Evolutionary conservation across 2,113 vertebrate species (phyloP), one percentile per base, ranked within the genome.

Genomic region (Sturnus vulgaris): DNA sequence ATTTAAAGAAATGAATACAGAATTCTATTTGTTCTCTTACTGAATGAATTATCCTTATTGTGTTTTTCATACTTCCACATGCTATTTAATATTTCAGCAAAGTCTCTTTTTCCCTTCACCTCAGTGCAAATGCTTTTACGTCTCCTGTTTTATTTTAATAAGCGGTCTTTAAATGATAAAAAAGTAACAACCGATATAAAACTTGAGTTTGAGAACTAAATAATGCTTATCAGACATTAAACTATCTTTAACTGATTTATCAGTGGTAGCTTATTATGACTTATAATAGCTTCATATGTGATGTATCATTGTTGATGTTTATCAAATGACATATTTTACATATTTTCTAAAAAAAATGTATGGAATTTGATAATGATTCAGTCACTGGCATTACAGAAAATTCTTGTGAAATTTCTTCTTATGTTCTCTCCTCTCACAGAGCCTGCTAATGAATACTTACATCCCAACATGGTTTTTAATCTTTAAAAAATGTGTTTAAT

Each of bases 401-500:
- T 82, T 60, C 47, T 50, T 81, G 20, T 72, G 55, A 68, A 83
- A 85, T 79, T 90, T 83, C n/a, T 88, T 64, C 16, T 39, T 40
- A 13, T 15, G 5, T 33, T 31, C 40, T 30, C 22, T 91, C 57
- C 50, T 53, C 35, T 82, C 57, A 27, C 27, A 64, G 20, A 84
- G 28, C 56, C 39, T 91, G 17, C 27, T 52, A 71, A 80, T 72
- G 66, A 52, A 83, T 79, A 60, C 30, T 87, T 28, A 15, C 10
- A 78, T 86, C 70, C 53, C 33, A 84, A 71, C 69, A 40, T 30
- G 35, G 59, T 94, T 95, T 91, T 75, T 13, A 82, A 86, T 78
- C 47, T 82, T 93, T 91, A 86, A 87, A 96, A 89, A 93, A 85
- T 85, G 23, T 95, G 77, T 88, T 93, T 97, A 92, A 92, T 92